A percentile compares a stretch with the other conserved stretches of the same genome.
Conservation (phyloP, 2,797 vertebrate species). For the Furcifer pardalis region DNA sequence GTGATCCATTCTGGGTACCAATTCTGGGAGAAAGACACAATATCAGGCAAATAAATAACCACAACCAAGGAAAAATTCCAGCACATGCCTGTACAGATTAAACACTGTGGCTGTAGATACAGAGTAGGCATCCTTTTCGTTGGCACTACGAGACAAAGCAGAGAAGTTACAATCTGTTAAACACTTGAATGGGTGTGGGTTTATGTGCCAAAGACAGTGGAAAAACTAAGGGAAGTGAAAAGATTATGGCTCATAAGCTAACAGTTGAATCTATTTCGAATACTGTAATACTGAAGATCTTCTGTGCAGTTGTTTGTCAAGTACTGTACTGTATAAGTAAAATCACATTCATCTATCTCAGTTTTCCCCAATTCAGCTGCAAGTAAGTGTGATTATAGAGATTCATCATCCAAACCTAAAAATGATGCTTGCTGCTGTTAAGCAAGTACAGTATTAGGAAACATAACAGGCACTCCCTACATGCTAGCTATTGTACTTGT, state of each 20-base stretch:
- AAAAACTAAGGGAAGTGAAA: background rate
- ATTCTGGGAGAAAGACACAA: too few species aligned
- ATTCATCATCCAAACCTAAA: background rate
- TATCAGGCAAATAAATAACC: too few species aligned
- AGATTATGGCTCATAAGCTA: background rate
- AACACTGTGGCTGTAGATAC: background rate
- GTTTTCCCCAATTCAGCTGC: background rate
- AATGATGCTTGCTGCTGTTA: too few species aligned
- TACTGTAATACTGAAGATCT: background rate
- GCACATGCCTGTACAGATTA: background rate
- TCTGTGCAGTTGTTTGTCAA: background rate
- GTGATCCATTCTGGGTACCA: too few species aligned
- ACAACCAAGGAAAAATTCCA: too few species aligned
- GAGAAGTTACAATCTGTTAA: background rate
- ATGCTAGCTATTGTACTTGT: background rate
- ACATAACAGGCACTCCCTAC: background rate
- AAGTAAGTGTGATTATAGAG: background rate
- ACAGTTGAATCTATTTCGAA: background rate
- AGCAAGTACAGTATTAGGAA: background rate
- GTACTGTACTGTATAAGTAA: background rate
- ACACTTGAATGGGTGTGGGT: background rate
- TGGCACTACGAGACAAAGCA: background rate
- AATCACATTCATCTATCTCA: background rate
- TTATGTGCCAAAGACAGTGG: background rate
- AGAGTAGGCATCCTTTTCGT: background rate